phyloP scores from a whole-genome alignment of 2,797 vertebrate species.

The Paramormyrops hopkinsi region DNA sequence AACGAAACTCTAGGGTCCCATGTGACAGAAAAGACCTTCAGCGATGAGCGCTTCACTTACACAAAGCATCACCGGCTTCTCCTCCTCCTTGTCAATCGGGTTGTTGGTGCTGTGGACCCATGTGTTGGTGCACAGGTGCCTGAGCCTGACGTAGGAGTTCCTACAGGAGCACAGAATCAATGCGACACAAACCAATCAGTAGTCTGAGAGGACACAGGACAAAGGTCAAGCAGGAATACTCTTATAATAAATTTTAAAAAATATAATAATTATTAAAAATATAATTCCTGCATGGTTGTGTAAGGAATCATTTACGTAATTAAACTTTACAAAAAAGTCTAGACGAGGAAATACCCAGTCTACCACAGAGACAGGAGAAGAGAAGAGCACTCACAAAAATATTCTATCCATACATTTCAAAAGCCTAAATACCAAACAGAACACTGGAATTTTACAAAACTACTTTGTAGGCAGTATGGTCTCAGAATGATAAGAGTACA shows the following conservation, averaged over 20 bases:
- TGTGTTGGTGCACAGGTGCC: slow-evolving; percentile 95
- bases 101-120: slow-evolving; percentile 99
- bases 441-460: not conserved
- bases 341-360: not conserved
- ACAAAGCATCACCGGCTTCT: slow-evolving; percentile 95
- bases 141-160: slow-evolving; percentile 92
- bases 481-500: not conserved
- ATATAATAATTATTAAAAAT: not conserved
- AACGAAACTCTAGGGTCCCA: not conserved
- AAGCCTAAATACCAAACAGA: not conserved
- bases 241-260: not conserved
- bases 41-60: slow-evolving; percentile 56
- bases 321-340: not conserved
- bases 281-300: not conserved
- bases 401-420: not conserved
- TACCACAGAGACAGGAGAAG: not conserved
- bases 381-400: not conserved
- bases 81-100: slow-evolving; percentile 96
- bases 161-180: slow-evolving; percentile 47
- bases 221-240: not conserved
- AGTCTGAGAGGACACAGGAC: not conserved
- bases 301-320: not conserved
- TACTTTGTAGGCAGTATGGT: not conserved
- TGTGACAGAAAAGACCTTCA: not conserved
- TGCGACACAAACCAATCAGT: not conserved